Evolutionary conservation across 2,797 vertebrate species (phyloP).

Genomic region (Ptychobarbus kaznakovi): DNA sequence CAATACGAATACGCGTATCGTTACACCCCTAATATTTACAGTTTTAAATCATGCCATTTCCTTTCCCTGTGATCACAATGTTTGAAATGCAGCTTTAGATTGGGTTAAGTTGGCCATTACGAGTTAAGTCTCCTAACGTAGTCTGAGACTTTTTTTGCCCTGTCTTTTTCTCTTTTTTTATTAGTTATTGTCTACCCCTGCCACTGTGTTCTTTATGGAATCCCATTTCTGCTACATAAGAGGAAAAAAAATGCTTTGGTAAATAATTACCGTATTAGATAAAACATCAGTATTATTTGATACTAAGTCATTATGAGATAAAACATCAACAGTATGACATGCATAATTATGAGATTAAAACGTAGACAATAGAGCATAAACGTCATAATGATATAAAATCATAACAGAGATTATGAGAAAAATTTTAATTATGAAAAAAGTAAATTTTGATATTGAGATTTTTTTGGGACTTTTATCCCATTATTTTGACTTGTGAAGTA

Average conservation of each 20-base stretch:
- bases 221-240: not conserved
- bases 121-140: slow-evolving; percentile 48
- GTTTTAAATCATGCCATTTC: not conserved
- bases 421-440: not conserved
- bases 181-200: slow-evolving; percentile 5
- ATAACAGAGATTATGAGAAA: too few species aligned
- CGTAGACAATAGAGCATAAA: not conserved
- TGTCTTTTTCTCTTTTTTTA: slow-evolving; percentile 21
- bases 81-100: slow-evolving; percentile 2
- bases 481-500: not conserved
- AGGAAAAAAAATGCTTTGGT: not conserved
- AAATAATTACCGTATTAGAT: not conserved
- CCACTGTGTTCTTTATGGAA: slow-evolving; percentile 19
- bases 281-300: not conserved
- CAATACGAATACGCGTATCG: too few species aligned
- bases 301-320: not conserved
- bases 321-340: not conserved
- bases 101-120: not conserved
- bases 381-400: not conserved
- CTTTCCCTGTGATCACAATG: not conserved
- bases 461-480: not conserved
- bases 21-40: not conserved
- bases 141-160: slow-evolving; percentile 62
- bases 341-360: not conserved
- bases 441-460: not conserved